phyloP scores from a whole-genome alignment of 2,113 vertebrate species.

The Origma solitaria region DNA sequence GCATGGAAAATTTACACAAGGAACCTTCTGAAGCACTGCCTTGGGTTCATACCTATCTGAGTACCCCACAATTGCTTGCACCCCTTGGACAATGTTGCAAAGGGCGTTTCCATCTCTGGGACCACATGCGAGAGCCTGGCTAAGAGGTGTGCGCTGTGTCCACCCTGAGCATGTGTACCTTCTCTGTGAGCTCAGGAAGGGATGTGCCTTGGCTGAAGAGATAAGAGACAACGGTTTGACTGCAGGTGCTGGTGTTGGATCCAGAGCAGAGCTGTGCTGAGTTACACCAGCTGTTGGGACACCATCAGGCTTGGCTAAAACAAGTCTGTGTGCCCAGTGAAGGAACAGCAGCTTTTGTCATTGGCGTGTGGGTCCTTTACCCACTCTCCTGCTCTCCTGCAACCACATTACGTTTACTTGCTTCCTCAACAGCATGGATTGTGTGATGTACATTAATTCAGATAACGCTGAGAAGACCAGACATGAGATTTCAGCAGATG shows the following conservation, averaged over 20 bases:
- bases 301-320: neutral
- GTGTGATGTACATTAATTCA: fast-evolving
- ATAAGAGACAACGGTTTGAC: neutral
- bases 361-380: neutral
- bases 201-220: neutral
- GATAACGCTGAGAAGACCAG: neutral
- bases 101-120: neutral
- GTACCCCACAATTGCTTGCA: fast-evolving
- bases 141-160: fast-evolving
- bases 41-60: neutral
- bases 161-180: neutral
- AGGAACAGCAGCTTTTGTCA: neutral
- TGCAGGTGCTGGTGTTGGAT: fast-evolving
- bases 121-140: neutral
- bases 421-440: neutral
- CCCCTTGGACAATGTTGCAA: neutral
- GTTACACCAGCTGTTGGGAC: neutral
- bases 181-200: neutral
- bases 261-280: neutral
- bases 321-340: neutral
- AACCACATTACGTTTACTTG: neutral
- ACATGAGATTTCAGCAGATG: neutral
- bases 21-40: neutral
- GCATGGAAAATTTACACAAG: neutral
- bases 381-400: too few relatives aligned